A percentile compares a stretch with the other conserved stretches of the same genome.
phyloP scores from a whole-genome alignment of 2,797 vertebrate species.

The Apodemus agrarius region DNA sequence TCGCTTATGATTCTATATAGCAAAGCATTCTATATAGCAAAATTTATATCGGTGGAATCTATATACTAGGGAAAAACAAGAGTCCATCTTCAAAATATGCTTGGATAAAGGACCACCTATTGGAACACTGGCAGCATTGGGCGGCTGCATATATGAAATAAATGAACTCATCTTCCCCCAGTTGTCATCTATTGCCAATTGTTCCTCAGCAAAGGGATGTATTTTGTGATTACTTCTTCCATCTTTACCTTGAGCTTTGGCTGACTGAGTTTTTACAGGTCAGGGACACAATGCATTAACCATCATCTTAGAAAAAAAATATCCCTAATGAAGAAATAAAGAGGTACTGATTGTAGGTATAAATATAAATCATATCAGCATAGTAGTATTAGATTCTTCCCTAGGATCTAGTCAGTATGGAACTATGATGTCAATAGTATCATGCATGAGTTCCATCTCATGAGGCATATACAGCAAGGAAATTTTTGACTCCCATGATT shows the following conservation, averaged over 20 bases:
- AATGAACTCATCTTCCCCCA: not conserved
- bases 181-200: no score
- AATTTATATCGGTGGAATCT: not conserved
- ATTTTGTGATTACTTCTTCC: not conserved
- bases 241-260: not conserved
- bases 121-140: no score
- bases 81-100: not conserved
- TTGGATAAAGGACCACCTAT: not conserved
- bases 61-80: not conserved
- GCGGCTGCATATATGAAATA: not conserved
- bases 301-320: not conserved
- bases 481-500: not conserved
- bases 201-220: not conserved
- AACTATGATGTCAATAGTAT: not conserved
- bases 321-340: not conserved
- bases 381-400: not conserved
- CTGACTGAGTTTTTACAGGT: not conserved
- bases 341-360: not conserved
- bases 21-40: not conserved
- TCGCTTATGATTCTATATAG: not conserved
- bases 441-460: not conserved
- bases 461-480: not conserved
- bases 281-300: not conserved
- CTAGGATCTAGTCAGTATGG: not conserved
- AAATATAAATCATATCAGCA: not conserved